Evolutionary conservation across 2,888 invertebrate species (phyloP).

Genomic region (Vesta saturnalis): DNA sequence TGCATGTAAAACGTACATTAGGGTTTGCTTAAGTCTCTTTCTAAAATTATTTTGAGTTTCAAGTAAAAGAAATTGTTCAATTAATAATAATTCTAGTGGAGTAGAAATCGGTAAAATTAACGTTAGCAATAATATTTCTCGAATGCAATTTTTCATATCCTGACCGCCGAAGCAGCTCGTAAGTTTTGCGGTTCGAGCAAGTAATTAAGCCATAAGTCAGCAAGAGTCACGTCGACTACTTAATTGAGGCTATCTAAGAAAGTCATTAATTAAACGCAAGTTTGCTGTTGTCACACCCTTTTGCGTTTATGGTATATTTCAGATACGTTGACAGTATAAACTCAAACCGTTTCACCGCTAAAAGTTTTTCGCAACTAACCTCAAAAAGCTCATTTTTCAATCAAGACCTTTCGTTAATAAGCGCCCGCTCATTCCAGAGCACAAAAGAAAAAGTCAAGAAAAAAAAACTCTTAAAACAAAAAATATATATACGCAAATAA

Average conservation of each 20-base stretch:
- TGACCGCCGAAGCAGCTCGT: conserved; percentile 36
- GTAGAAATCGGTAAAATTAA: background rate
- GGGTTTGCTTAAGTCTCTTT: background rate
- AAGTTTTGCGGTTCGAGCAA: conserved; percentile 40
- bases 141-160: conserved; percentile 31
- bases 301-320: background rate
- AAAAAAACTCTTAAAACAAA: conserved; percentile 16
- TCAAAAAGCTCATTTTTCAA: conserved; percentile 19
- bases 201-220: conserved; percentile 57
- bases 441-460: conserved; percentile 14
- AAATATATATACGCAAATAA: conserved; percentile 23
- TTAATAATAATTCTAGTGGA: conserved; percentile 1
- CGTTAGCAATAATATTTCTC: conserved; percentile 22
- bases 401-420: conserved; percentile 22
- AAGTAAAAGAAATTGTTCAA: background rate
- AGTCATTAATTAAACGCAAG: conserved; percentile 53
- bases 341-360: background rate
- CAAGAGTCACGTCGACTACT: conserved; percentile 53
- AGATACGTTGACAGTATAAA: background rate
- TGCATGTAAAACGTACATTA: background rate
- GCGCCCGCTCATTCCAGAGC: background rate
- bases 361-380: no score
- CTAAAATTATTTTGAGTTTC: background rate
- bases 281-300: conserved; percentile 36
- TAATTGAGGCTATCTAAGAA: conserved; percentile 57